phyloP scores from a whole-genome alignment of 1,140 invertebrate species.

The Penaeus indicus region DNA sequence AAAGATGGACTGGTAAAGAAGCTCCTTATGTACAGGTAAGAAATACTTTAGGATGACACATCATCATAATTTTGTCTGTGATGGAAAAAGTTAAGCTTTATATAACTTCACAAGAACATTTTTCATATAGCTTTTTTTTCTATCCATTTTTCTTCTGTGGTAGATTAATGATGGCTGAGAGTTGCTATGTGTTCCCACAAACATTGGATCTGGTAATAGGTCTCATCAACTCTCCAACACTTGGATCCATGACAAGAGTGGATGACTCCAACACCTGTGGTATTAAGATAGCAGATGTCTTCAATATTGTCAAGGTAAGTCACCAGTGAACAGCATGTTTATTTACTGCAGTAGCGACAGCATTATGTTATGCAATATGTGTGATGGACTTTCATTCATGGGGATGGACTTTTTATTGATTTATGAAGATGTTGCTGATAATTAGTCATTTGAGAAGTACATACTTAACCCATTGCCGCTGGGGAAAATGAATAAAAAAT shows the following conservation, averaged over 20 bases:
- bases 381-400: too few relatives aligned
- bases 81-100: not conserved
- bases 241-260: conserved; percentile 30
- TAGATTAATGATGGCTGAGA: conserved; percentile 47
- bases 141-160: not conserved
- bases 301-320: conserved; percentile 61
- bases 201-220: conserved; percentile 36
- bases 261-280: conserved; percentile 59
- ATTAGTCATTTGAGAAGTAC: too few relatives aligned
- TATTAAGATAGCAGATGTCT: conserved; percentile 42
- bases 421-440: too few relatives aligned
- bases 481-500: too few relatives aligned
- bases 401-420: too few relatives aligned
- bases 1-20: conserved; percentile 46
- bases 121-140: not conserved
- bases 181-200: conserved; percentile 40
- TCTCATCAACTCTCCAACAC: conserved; percentile 23
- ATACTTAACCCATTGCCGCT: too few relatives aligned
- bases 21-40: conserved; percentile 46
- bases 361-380: too few relatives aligned
- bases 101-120: not conserved
- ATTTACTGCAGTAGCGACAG: too few relatives aligned
- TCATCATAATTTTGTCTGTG: not conserved
- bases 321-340: not conserved
- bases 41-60: too few relatives aligned